Base-by-base conservation (phyloP, 2,888 invertebrate species). In the Bhutanitis thaidina region DNA sequence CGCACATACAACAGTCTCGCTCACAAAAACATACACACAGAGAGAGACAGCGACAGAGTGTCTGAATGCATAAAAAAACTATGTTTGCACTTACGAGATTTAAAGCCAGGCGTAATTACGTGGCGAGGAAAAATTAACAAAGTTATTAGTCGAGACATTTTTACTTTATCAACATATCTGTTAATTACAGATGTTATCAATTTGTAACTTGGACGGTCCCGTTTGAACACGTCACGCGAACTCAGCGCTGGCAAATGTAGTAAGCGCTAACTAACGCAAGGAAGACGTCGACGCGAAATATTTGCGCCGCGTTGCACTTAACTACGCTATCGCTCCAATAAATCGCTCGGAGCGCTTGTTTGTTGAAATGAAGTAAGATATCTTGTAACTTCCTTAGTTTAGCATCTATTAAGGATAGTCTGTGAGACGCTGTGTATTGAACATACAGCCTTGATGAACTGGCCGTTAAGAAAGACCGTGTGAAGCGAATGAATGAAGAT, bases 241-340 rank as follows among this genome's bases (percentile, higher is more conserved):
- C 62, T 56, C 58, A 64, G 58, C 61, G 64, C 55, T 56, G 62
- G 62, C 64, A 61, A 55, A 59, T 64, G 71, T 70, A 71, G 74
- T 79, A 76, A 79, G 79, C 75, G 79, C 76, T 80, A 82, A 83
- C 80, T 81, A 82, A 80, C 79, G 78, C 76, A 64, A 72, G 76
- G 73, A 77, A 78, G 77, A 80, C 77, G 78, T 61, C 58, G 53
- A 55, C 67, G 71, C 69, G 76, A 79, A 76, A 79, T 83, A 82
- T 83, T 80, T 76, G 75, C 76, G 70, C 71, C 64, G 74, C 64
- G 74, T 69, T 72, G 75, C 80, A 80, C 77, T 83, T 82, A 78
- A 69, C 71, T 68, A 75, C 43, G 46, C 62, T 67, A 67, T 67
- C 67, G 64, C 62, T 56, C 48, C 56, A 54, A 61, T 65, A 62